phyloP scores from a whole-genome alignment of 2,113 vertebrate species.

The Oreochromis tanganicae region DNA sequence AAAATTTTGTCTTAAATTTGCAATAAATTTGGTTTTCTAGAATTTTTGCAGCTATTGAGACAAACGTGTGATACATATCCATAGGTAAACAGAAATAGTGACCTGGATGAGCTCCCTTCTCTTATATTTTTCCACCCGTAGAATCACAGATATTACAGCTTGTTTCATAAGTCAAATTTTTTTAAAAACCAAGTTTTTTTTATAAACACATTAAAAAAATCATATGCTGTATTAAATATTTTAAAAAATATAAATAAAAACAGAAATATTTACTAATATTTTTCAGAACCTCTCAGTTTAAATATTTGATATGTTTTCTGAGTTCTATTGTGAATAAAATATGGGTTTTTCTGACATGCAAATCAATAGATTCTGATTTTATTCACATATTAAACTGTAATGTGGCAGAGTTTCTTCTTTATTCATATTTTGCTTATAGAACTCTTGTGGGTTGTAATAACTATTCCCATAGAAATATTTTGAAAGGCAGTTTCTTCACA shows the following conservation, averaged over 20 bases:
- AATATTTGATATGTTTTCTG: neutral
- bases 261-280: neutral
- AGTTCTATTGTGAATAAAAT: neutral
- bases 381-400: neutral
- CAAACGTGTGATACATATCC: neutral
- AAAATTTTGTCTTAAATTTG: neutral
- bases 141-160: neutral
- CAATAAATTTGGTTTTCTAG: neutral
- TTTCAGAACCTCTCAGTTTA: neutral
- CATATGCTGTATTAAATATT: neutral
- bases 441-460: neutral
- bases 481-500: neutral
- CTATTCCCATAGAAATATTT: neutral
- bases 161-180: neutral
- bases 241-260: neutral
- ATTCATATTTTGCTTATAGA: neutral
- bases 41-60: neutral
- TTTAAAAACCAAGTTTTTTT: neutral
- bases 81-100: neutral
- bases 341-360: neutral
- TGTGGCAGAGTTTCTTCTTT: neutral
- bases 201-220: neutral
- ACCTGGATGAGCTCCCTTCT: accelerated
- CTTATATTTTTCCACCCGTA: neutral
- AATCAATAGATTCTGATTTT: neutral